phyloP scores from a whole-genome alignment of 2,888 invertebrate species.

The Deroplatys truncata region DNA sequence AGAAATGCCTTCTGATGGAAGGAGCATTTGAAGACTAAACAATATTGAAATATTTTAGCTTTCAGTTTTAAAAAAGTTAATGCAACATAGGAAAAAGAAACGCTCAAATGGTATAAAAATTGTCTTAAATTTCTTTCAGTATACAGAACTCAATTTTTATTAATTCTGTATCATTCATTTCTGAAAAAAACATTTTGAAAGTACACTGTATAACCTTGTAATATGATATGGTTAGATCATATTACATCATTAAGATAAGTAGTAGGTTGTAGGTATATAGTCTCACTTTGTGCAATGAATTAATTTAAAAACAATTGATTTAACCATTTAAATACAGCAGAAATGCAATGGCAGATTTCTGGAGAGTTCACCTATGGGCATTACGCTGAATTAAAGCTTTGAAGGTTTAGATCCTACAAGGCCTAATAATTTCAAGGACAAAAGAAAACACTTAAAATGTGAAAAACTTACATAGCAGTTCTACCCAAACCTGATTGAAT shows the following conservation, averaged over 20 bases:
- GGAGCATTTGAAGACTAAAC: too few species aligned
- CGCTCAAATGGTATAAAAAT: background rate
- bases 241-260: background rate
- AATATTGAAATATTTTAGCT: too few species aligned
- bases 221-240: background rate
- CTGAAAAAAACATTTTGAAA: background rate
- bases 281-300: background rate
- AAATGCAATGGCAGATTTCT: background rate
- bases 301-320: background rate
- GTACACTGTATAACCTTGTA: background rate
- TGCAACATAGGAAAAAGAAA: background rate
- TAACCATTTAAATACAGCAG: background rate
- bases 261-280: background rate
- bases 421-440: background rate
- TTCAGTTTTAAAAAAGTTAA: too few species aligned
- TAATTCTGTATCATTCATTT: background rate
- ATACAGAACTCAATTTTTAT: background rate
- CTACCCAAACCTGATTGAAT: background rate
- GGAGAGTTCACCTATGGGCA: background rate
- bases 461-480: background rate
- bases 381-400: background rate
- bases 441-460: background rate
- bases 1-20: too few species aligned
- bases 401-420: background rate
- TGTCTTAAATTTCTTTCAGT: background rate